phyloP scores from a whole-genome alignment of 2,113 vertebrate genomes.

The Montifringilla adamsi region DNA sequence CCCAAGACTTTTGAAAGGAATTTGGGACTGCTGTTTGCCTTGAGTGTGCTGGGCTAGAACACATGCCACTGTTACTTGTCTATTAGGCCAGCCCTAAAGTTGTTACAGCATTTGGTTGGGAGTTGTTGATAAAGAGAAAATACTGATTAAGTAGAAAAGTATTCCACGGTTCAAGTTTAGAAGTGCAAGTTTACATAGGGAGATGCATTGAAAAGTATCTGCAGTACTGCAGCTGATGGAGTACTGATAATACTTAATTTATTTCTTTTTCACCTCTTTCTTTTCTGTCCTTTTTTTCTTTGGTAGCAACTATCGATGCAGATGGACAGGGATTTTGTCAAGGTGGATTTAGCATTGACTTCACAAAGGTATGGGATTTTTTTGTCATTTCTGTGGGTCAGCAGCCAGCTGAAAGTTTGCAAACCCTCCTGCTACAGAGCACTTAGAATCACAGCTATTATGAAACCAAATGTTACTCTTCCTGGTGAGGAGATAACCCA shows the following conservation, averaged over 20 bases:
- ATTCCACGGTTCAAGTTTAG: neutral
- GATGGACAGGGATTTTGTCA: slow-evolving; percentile 98
- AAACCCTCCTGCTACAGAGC: neutral
- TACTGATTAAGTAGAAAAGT: neutral
- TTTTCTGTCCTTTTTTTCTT: slow-evolving; percentile 33
- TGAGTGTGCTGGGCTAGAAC: neutral
- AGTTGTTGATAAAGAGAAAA: neutral
- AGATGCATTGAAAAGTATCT: neutral
- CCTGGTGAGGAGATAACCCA: fast-evolving
- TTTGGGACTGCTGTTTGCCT: neutral
- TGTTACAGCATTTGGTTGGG: neutral
- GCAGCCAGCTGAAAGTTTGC: neutral
- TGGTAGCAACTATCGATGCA: slow-evolving; percentile 81
- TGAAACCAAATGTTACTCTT: neutral
- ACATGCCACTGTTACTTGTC: neutral
- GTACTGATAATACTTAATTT: neutral
- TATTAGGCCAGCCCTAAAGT: neutral
- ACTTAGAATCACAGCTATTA: neutral
- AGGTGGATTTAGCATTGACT: slow-evolving; percentile 95
- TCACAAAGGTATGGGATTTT: slow-evolving; percentile 83
- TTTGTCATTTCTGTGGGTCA: neutral
- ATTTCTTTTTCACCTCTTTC: neutral
- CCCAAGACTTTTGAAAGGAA: neutral
- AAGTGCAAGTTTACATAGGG: neutral
- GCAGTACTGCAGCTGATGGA: neutral